Evolutionary conservation across 2,113 vertebrate genomes (phyloP).

Genomic region (Jacana jacana): DNA sequence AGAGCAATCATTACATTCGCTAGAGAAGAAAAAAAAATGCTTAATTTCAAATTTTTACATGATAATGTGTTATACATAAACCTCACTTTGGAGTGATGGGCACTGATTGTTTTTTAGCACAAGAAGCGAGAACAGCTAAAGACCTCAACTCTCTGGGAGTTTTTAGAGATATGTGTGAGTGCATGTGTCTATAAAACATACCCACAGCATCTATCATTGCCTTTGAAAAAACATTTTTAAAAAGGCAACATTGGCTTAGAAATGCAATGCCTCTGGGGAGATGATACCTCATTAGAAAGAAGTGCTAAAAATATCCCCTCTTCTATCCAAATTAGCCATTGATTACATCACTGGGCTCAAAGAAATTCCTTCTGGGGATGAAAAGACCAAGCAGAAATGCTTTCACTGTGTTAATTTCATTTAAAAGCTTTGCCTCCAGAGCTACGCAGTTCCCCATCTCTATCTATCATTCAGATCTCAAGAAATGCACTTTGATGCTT

Average conservation of each 20-base stretch:
- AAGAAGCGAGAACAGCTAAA: background rate
- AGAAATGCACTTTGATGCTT: background rate
- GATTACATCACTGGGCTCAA: background rate
- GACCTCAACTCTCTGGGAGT: background rate
- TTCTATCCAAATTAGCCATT: background rate
- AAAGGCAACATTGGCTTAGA: background rate
- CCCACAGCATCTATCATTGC: background rate
- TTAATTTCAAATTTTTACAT: background rate
- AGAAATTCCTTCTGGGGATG: background rate
- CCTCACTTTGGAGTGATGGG: background rate
- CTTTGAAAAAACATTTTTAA: background rate
- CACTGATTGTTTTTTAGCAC: background rate
- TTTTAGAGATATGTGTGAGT: background rate
- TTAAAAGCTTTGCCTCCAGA: background rate
- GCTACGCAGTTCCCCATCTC: background rate
- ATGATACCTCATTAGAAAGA: background rate
- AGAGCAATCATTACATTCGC: background rate
- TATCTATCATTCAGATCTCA: background rate
- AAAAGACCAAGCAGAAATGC: background rate
- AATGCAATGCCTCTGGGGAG: background rate
- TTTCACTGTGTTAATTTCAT: background rate
- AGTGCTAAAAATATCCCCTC: background rate
- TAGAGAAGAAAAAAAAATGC: background rate
- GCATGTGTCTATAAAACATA: background rate
- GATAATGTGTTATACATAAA: background rate